Base-by-base conservation (phyloP, 2,797 vertebrate genomes). In the Parambassis ranga region DNA sequence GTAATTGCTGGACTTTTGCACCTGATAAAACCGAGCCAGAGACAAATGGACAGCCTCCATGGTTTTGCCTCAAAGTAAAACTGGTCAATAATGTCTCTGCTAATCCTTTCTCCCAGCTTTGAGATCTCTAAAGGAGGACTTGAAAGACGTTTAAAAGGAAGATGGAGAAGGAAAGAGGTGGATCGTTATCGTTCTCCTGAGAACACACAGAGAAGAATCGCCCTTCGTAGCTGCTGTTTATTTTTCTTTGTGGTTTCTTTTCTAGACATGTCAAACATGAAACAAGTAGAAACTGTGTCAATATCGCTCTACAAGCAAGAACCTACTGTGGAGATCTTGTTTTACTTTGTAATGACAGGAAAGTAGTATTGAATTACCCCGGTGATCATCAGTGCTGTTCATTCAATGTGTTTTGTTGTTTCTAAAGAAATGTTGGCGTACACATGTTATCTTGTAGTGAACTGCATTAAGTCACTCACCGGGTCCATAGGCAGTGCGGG, bases 81-180 rank as follows among this genome's bases (percentile, higher is more conserved):
- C 53, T 36, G 48, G 83, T 88, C 65, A 77, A 79, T 90, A 82
- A 86, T 83, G 89, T 74, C 51, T 67, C 37, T 60, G 65, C 68
- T 88, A 87, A 87, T 79, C 73, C 74, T 56, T 66, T 70, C 57
- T 76, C 59, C 33, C 30, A 53, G 68, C 75, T 79, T 72, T 57
- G 49, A 50, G 63, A 82, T 68, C 59, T 75, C 57, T 49, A 20
- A 75, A 76, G 71, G 68, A 64, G 35, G 15, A 56, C 80, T 61
- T 83, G 73, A 83, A 89, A 87, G 83, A 81, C 55, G 51, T 67
- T 74, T 69, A 80, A 74, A 68, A 64, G 64, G 63, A 82, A 71
- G 69, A 19, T 5, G 59, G 64, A 57, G 52, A 76, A 61, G 36
- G 59, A 65, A 38, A 72, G 66, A 65, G 38, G 65, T 38, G 42